Base-by-base conservation (phyloP, 2,888 invertebrate genomes). In the Thecophora atra region DNA sequence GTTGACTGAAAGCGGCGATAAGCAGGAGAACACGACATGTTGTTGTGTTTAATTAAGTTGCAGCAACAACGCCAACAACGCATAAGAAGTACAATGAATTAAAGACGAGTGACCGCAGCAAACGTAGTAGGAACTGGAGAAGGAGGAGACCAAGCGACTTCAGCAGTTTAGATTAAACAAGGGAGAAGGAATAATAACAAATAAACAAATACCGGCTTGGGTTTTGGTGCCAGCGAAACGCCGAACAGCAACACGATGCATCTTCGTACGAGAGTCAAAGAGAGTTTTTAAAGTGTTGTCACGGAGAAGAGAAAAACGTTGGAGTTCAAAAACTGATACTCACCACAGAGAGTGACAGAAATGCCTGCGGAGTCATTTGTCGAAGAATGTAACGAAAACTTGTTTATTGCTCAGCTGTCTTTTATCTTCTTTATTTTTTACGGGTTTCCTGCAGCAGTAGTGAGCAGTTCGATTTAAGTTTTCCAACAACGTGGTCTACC, bases 401-500 rank as follows among this genome's bases (percentile, higher is more conserved):
- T 47, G 47, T 47, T 47, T 47, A 47, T 47, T 47, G 17, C 17
- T 37, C 11, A 8, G 11, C 11, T 37, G 2, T 37, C 11, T 11
- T 37, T 37, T 11, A 6, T 37, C 37, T 1, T 37, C 37, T 37
- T 37, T 11, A 1, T 37, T 11, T 37, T 37, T 11, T 37, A 8
- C 37, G 6, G 6, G 1, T 37, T 37, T 37, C 1, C 1, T 37
- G 37, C 1, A 37, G 37, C 11, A 11, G 37, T 37, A 2, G 37
- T 37, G 6, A 37, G 37, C 11, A 37, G 37, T 11, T 37, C 6
- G 37, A 37, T 37, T 37, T 37, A 17, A 8, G 15, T 4, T 3
- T n/a, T 28, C n/a, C 58, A 47, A 17, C 26, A 44, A 42, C 62
- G 24, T 54, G 54, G 54, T 56, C 74, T 75, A 75, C 74, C 76